Conservation (phyloP, 2,888 invertebrate species). For the Drosophila neotestacea region DNA sequence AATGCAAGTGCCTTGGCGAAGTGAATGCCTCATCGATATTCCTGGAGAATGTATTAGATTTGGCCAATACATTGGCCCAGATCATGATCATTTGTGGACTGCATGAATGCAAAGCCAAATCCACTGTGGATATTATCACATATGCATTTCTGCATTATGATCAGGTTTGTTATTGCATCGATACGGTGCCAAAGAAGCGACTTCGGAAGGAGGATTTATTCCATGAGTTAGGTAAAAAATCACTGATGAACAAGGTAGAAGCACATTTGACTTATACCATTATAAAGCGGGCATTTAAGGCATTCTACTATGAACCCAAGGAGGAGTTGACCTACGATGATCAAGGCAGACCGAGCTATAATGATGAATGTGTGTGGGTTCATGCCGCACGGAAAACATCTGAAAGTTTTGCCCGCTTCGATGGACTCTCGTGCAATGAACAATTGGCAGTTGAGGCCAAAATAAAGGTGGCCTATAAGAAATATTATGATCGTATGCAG, state of each 20-base stretch:
- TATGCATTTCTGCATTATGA: conserved; percentile 83
- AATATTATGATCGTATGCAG: conserved; percentile 81
- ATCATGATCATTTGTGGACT: conserved; percentile 83
- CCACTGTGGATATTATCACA: conserved; percentile 80
- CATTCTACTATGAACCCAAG: conserved; percentile 80
- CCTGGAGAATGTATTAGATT: conserved; percentile 81
- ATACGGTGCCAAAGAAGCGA: conserved; percentile 78
- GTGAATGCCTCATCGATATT: conserved; percentile 82
- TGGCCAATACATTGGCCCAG: conserved; percentile 81
- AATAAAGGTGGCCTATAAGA: conserved; percentile 80
- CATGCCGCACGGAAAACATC: conserved; percentile 82
- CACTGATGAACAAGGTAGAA: conserved; percentile 83
- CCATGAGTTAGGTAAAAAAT: conserved; percentile 82
- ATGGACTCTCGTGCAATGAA: conserved; percentile 80
- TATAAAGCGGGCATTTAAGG: conserved; percentile 83
- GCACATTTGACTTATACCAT: conserved; percentile 83
- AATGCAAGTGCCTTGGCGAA: conserved; percentile 73
- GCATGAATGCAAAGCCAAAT: conserved; percentile 84
- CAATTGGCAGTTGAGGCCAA: conserved; percentile 78
- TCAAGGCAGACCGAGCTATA: conserved; percentile 63
- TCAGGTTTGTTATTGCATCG: conserved; percentile 81
- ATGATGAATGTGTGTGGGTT: conserved; percentile 83
- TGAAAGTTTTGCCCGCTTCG: conserved; percentile 78
- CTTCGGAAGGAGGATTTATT: conserved; percentile 81
- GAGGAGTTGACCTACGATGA: conserved; percentile 66